Base-by-base conservation (phyloP, 2,797 vertebrate genomes). In the Schizopygopsis pylzovi region DNA sequence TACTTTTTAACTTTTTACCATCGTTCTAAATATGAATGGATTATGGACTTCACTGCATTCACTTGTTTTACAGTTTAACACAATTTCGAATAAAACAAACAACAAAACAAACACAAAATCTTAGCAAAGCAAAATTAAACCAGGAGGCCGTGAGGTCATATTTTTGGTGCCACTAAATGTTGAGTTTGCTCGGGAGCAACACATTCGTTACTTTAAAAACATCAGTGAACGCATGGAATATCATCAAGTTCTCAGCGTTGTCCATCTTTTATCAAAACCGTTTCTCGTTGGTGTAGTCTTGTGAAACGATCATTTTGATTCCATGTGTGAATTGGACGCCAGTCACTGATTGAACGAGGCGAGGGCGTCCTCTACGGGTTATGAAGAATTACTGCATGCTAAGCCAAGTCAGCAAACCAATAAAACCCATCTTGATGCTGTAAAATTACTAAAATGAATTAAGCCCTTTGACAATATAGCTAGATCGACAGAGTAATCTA, bases 361-460 rank as follows among this genome's bases (percentile, higher is more conserved):
- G 65, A 65, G 70, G 93, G 95, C 94, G 95, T 33, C 94, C 94
- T 95, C 95, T 96, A 90, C 93, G 88, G 95, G 92, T 45, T 22
- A 22, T 6, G 6, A 81, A 71, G n/a, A 16, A 47, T 90, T 91
- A 92, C 81, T 92, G 88, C 91, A 92, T 1, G 73, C 68, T 15
- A n/a, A 72, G n/a, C 10, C 71, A 47, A 33, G n/a, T 3, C 56
- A 63, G 43, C 20, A 61, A 82, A 39, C 18, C 33, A 54, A 28
- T 59, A 5, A 59, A 82, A 83, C 4, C 8, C 20, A 45, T 6
- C 12, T 15, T 15, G 18, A 9, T 22, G 11, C 68, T 47, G 52
- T 45, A 22, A 45, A 82, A 45, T 18, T 1, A 43, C 2, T 20
- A 41, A 43, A 6, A 81, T 59, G 9, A 59, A 37, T 59, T 9